Evolutionary conservation across 2,888 invertebrate genomes (phyloP).

Genomic region (Macrophya alboannulata): DNA sequence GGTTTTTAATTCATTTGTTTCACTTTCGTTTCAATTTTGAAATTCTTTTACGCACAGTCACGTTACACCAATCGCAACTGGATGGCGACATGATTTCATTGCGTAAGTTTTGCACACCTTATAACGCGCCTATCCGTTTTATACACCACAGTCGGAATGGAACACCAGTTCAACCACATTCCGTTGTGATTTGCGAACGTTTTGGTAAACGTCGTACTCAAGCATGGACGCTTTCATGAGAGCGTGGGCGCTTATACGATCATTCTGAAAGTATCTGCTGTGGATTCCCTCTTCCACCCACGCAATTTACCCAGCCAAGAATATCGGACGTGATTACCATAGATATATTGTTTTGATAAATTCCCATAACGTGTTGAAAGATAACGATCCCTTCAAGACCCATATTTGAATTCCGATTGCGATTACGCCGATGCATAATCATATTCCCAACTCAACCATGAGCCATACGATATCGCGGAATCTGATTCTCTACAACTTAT

Average conservation of each 20-base stretch:
- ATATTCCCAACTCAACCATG: background rate
- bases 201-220: slow-evolving; percentile 71
- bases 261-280: background rate
- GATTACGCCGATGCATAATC: background rate
- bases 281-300: background rate
- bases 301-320: background rate
- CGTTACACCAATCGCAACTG: background rate
- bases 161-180: slow-evolving; percentile 77
- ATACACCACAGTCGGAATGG: slow-evolving; percentile 70
- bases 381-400: background rate
- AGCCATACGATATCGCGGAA: background rate
- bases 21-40: too few species aligned
- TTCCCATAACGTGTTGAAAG: slow-evolving; percentile 19
- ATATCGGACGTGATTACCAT: background rate
- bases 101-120: slow-evolving; percentile 29
- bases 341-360: slow-evolving; percentile 4
- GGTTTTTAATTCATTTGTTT: too few species aligned
- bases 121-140: slow-evolving; percentile 65
- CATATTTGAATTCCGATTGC: background rate
- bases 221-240: slow-evolving; percentile 16
- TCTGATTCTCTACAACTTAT: background rate
- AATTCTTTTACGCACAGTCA: background rate
- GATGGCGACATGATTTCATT: slow-evolving; percentile 11
- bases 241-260: too few species aligned
- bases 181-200: slow-evolving; percentile 77